phyloP scores from a whole-genome alignment of 1,140 invertebrate species.

The Chrysoperla carnea region DNA sequence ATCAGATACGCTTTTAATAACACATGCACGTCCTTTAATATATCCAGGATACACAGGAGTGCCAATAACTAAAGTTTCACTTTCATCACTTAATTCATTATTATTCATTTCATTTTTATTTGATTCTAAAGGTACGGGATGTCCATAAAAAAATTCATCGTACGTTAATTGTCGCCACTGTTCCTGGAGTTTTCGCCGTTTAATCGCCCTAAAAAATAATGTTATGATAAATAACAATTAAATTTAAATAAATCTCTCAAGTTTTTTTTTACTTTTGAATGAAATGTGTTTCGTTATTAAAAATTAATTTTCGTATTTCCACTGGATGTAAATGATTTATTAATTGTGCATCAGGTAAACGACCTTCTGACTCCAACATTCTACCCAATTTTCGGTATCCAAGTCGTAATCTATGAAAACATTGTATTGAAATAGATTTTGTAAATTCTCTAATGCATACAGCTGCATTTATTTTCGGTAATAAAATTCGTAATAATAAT shows the following conservation, averaged over 20 bases:
- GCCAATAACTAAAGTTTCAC: slow-evolving; percentile 27
- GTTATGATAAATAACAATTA: background rate
- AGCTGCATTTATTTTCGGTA: slow-evolving; percentile 36
- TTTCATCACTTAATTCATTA: no score
- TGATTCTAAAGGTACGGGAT: slow-evolving; percentile 23
- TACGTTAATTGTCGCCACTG: slow-evolving; percentile 39
- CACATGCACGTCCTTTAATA: slow-evolving; percentile 46
- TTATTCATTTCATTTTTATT: no score
- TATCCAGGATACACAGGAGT: slow-evolving; percentile 53
- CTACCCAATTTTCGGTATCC: slow-evolving; percentile 36
- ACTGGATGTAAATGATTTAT: slow-evolving; percentile 48
- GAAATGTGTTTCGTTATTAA: slow-evolving; percentile 30
- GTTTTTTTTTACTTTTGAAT: slow-evolving; percentile 39
- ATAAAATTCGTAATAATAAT: slow-evolving; percentile 26
- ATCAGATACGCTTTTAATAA: slow-evolving; percentile 34
- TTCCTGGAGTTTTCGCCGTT: slow-evolving; percentile 34
- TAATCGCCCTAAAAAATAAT: slow-evolving; percentile 35
- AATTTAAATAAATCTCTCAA: background rate
- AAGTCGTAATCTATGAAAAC: slow-evolving; percentile 38
- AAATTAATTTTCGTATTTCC: slow-evolving; percentile 43
- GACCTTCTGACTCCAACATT: slow-evolving; percentile 38
- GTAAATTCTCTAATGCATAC: slow-evolving; percentile 45
- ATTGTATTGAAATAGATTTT: slow-evolving; percentile 40
- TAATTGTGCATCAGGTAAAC: slow-evolving; percentile 42
- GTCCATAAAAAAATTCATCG: slow-evolving; percentile 41